Base-by-base conservation (phyloP, 2,113 vertebrate species). In the Brevimyrus niger region DNA sequence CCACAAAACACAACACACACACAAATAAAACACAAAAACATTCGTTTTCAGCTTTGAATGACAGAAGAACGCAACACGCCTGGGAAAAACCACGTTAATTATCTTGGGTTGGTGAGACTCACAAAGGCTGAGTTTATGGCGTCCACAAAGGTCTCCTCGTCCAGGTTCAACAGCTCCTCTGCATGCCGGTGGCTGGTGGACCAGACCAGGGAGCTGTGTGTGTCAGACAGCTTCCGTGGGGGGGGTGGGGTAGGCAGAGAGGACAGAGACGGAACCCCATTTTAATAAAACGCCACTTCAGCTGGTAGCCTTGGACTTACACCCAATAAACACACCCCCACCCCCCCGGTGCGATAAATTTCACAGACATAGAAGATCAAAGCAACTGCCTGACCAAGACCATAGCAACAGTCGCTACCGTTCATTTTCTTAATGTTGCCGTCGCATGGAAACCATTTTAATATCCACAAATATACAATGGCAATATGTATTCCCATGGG, bases 41-140 rank as follows among this genome's bases (percentile, higher is more conserved):
- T 0, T 69, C 0, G 27, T 42, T 80, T 80, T 42, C 5, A 80
- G 73, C 31, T 69, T 27, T 11, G 8, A 69, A 69, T 13, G 61
- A 31, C 10, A 69, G n/a, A 69, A 69, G 15, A 80, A 17, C 4
- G 17, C 15, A 46, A 47, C 80, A 47, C 2, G 1, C 17, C 27
- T 38, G 69, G 31, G 31, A 76, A 38, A 76, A 17, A 19, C 69
- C 31, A 76, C 15, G 6, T 38, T 76, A 4, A 38, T 17, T 2
- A 31, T 38, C 5, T 19, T 76, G 23, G 21, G 42, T 17, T 7
- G 82, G 82, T 10, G 42, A 46, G 87, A 96, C 98, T 98, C 92
- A 99, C 98, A 91, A 99, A 99, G 89, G 98, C 98, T 87, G 97
- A 98, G 94, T 99, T 99, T 94, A 99, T 94, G 11, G 97, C 96